Conservation (phyloP, 2,888 invertebrate species). For the Drosophila austrosaltans region DNA sequence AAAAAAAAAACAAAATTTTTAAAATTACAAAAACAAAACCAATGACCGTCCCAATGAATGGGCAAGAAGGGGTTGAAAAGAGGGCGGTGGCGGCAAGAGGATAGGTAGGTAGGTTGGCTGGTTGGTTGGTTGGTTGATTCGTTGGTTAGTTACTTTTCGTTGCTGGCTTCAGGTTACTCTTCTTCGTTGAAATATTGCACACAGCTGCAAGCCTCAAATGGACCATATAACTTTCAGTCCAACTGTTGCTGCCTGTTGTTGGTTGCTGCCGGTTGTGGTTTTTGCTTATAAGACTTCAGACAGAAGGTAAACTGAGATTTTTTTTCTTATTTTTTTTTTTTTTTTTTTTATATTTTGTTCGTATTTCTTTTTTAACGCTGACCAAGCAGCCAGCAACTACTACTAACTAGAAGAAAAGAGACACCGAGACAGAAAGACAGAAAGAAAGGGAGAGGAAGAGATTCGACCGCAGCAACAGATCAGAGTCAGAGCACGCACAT, state of each 20-base stretch:
- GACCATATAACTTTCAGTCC: slow-evolving; percentile 75
- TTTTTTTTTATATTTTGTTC: background rate
- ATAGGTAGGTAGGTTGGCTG: slow-evolving; percentile 1
- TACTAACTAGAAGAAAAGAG: slow-evolving; percentile 44
- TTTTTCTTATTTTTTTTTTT: slow-evolving; percentile 5
- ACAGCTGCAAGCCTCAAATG: slow-evolving; percentile 77
- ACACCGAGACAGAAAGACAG: background rate
- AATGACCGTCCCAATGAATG: background rate
- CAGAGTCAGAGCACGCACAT: slow-evolving; percentile 42
- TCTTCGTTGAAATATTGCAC: slow-evolving; percentile 58
- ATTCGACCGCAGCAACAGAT: slow-evolving; percentile 7
- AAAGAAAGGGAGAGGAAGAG: slow-evolving; percentile 22
- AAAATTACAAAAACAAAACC: slow-evolving; percentile 12
- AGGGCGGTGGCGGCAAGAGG: slow-evolving; percentile 6
- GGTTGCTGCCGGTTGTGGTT: slow-evolving; percentile 63
- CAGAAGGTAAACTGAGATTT: slow-evolving; percentile 75
- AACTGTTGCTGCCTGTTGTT: slow-evolving; percentile 59
- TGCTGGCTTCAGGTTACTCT: slow-evolving; percentile 16
- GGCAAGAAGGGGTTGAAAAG: background rate
- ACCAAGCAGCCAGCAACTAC: slow-evolving; percentile 62
- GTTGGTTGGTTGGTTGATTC: slow-evolving; percentile 12
- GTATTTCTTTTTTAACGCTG: slow-evolving; percentile 39
- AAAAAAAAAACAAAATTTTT: slow-evolving; percentile 9
- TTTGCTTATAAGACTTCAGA: slow-evolving; percentile 75
- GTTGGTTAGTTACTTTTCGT: slow-evolving; percentile 5